A percentile compares a stretch with the other conserved stretches of the same genome.
These are phyloP conservation scores for Rostratula benghalensis DNA, from an alignment of 2,113 vertebrate genomes.

Conservation along the genomic window DNA sequence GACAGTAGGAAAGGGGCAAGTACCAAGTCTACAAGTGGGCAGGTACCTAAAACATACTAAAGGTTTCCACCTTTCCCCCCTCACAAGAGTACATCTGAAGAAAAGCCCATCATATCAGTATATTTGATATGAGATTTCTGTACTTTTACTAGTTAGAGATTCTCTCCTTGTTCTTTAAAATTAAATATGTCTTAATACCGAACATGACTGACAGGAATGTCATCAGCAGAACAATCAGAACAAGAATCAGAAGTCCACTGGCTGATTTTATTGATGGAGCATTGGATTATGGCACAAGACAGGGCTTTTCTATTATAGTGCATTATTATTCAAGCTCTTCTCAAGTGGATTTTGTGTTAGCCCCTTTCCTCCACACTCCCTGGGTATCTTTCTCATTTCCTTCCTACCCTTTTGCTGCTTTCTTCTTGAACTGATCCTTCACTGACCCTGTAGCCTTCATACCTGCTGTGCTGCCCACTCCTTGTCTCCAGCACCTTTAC, in stretches of 20 bases:
- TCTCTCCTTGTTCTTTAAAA: background rate
- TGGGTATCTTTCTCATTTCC: background rate
- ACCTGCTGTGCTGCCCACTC: background rate
- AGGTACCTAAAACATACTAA: background rate
- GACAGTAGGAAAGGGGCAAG: background rate
- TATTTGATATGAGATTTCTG: background rate
- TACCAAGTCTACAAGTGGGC: background rate
- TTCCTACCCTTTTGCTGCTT: background rate
- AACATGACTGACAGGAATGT: background rate
- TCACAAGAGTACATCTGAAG: background rate
- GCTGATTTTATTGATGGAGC: background rate
- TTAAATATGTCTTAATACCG: background rate
- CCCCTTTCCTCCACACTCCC: background rate
- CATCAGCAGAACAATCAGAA: background rate
- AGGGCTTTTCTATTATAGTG: background rate
- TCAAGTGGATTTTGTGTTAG: background rate
- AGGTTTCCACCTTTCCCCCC: background rate
- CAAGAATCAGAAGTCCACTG: background rate
- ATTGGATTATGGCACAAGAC: background rate
- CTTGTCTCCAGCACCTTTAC: background rate
- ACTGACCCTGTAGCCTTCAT: background rate
- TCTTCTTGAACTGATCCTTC: background rate
- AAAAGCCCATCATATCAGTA: background rate
- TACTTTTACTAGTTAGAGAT: background rate
- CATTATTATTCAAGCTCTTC: background rate